Evolutionary conservation across 2,888 invertebrate genomes (phyloP).

Genomic region (Ornithoptera priamus): DNA sequence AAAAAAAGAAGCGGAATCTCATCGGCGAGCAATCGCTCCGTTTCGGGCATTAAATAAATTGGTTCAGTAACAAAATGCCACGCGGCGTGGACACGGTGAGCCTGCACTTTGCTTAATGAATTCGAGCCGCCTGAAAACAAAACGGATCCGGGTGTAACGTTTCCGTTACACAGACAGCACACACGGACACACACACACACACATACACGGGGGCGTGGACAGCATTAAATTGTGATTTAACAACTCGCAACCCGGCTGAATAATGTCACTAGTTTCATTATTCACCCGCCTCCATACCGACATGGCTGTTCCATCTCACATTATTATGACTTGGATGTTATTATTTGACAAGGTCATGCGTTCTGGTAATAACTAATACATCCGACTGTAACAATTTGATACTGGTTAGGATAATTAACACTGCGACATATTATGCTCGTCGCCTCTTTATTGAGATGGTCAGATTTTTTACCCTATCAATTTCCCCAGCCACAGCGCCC

Average conservation of each 20-base stretch:
- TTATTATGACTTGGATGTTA: too few species aligned
- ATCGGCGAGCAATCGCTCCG: conserved; percentile 20
- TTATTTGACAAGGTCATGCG: too few species aligned
- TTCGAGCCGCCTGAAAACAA: background rate
- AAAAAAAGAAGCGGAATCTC: conserved; percentile 9
- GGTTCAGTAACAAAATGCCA: conserved; percentile 35
- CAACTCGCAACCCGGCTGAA: conserved; percentile 2
- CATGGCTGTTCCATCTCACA: too few species aligned
- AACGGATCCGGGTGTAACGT: background rate
- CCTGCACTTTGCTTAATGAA: conserved; percentile 37
- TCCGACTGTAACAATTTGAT: too few species aligned
- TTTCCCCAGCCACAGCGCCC: too few species aligned
- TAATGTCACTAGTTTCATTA: background rate
- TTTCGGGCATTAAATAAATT: conserved; percentile 37
- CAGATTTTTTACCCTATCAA: too few species aligned
- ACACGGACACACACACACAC: too few species aligned
- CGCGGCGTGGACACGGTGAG: conserved; percentile 28
- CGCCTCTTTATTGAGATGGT: too few species aligned
- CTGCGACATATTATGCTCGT: too few species aligned
- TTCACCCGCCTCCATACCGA: background rate
- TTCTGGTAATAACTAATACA: too few species aligned
- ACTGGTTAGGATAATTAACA: too few species aligned
- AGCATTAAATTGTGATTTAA: conserved; percentile 11
- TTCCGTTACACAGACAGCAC: background rate
- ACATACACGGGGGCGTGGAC: too few species aligned